Base-by-base conservation (phyloP, 1,140 invertebrate genomes). In the Megalopta genalis region DNA sequence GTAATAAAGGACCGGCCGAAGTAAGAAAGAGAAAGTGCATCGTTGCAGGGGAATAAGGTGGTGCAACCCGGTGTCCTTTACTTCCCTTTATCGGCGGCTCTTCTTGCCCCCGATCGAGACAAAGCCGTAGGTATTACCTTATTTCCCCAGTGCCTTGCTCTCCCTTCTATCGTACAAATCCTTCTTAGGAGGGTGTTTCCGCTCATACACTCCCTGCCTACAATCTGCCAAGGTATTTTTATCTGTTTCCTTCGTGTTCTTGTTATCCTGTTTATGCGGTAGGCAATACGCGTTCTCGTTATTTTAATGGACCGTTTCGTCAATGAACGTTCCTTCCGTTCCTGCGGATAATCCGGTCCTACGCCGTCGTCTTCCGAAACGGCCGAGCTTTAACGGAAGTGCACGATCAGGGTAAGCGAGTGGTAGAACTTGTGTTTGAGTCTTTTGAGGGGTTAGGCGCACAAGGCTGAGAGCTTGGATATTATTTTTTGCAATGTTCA, bases 121-220 rank as follows among this genome's bases (percentile, higher is more conserved):
- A 89, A 89, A 89, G 88, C 88, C 85, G 76, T 83, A 81, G 86
- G 86, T 89, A 89, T 89, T 89, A 89, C 86, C 88, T 89, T 89
- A 89, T 89, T 89, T 89, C 87, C 88, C 88, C 80, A 89, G 88
- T 82, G 88, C 86, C 87, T 85, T 87, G 80, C 88, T 84, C 88
- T 84, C 87, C 84, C 70, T 86, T 80, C 84, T 86, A 83, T 83
- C 74, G 86, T 81, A 83, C 84, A 86, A 89, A 88, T 88, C 87
- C 85, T 88, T 84, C 87, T 88, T 89, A 82, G 83, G 80, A 83
- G 86, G 81, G 74, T 86, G 83, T 88, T 78, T 71, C n/a, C 84
- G 25, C 73, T 71, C 79, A 78, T 60, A 80, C 77, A 68, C 62
- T 65, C 66, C 74, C 66, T 60, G 27, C 57, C 32, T 59, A 60